Conservation (phyloP, 92 coral and sea anemone genomes). For the Metridium senile region DNA sequence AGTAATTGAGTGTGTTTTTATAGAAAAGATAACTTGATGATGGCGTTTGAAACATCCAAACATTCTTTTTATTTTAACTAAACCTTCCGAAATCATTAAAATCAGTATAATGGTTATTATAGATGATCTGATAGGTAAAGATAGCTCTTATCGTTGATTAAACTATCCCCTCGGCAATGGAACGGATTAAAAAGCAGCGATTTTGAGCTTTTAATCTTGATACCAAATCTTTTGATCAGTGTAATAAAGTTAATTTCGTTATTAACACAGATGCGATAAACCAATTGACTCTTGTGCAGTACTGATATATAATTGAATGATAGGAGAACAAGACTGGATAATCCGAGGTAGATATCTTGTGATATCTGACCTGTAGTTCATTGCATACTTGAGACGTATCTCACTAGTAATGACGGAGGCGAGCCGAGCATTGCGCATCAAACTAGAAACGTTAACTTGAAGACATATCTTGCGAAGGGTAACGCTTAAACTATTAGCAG, state of each 20-base stretch:
- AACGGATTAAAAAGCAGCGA: background rate
- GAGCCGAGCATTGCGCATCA: too few species aligned
- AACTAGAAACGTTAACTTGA: background rate
- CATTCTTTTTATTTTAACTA: too few species aligned
- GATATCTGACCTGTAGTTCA: conserved; percentile 14
- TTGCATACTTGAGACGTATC: conserved; percentile 6
- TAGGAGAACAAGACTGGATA: background rate
- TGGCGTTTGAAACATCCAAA: too few species aligned
- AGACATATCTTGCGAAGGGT: background rate
- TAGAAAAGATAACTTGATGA: too few species aligned
- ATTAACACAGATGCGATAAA: too few species aligned
- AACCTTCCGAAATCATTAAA: too few species aligned
- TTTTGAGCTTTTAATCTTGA: background rate
- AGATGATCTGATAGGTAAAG: background rate
- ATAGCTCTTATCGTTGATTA: background rate
- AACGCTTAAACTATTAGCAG: conserved; percentile 6
- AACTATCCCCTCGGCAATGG: background rate
- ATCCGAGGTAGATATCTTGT: conserved; percentile 2
- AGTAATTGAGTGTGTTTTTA: too few species aligned
- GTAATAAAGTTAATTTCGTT: too few species aligned
- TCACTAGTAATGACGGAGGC: background rate
- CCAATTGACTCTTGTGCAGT: too few species aligned
- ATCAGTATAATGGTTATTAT: too few species aligned
- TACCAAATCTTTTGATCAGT: too few species aligned
- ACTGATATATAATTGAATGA: too few species aligned